Conservation (phyloP, 2,888 invertebrate species). For the Aromia moschata region DNA sequence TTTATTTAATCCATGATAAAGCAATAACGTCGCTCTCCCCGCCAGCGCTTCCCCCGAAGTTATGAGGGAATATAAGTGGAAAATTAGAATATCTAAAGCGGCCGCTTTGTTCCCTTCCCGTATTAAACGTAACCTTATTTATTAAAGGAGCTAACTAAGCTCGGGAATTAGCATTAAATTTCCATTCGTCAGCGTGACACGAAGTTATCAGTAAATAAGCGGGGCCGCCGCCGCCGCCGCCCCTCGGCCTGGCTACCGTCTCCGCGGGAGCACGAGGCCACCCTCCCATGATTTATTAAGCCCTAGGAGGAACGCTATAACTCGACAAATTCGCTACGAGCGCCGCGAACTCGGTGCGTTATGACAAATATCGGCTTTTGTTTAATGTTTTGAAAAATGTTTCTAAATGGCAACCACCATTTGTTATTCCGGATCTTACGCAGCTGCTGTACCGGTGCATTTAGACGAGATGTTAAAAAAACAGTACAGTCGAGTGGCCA, state of each 20-base stretch:
- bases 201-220: slow-evolving; percentile 63
- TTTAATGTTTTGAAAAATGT: no score
- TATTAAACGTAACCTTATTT: slow-evolving; percentile 59
- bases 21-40: slow-evolving; percentile 42
- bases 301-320: slow-evolving; percentile 51
- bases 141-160: slow-evolving; percentile 60
- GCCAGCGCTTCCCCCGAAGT: slow-evolving; percentile 47
- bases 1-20: slow-evolving; percentile 48
- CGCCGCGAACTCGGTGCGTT: neutral
- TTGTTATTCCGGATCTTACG: no score
- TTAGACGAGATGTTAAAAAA: no score
- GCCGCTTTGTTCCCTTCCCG: slow-evolving; percentile 55
- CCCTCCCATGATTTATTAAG: slow-evolving; percentile 54
- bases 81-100: slow-evolving; percentile 58
- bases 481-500: no score
- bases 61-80: slow-evolving; percentile 56
- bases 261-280: no score
- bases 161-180: slow-evolving; percentile 61
- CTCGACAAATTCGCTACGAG: slow-evolving; percentile 48
- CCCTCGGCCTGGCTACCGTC: slow-evolving; percentile 47
- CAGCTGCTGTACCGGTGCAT: no score
- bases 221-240: no score
- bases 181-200: slow-evolving; percentile 62
- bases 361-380: no score
- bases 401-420: no score